Percentiles rank a stretch among this genome's conserved stretches.
Conservation (phyloP, 1,140 invertebrate species). For the Drosophila pruinosa region DNA sequence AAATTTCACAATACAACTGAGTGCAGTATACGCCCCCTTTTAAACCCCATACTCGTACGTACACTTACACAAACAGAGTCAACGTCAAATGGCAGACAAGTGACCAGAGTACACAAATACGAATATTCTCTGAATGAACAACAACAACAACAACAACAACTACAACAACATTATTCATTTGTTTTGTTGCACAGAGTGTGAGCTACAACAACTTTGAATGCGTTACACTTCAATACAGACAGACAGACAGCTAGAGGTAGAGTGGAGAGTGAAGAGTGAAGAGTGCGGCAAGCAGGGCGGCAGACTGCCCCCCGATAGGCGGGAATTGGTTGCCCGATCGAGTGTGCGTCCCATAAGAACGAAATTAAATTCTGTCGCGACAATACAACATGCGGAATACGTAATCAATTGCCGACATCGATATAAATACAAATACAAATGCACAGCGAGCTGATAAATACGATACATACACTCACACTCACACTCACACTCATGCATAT, state of each 20-base stretch:
- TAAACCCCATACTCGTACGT: neutral
- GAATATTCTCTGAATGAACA: constrained; percentile 22
- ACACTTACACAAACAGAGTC: constrained; percentile 13
- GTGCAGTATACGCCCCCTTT: neutral
- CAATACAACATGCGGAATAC: constrained; percentile 73
- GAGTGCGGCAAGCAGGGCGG: no score
- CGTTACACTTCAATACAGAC: constrained; percentile 71
- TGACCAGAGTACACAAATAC: constrained; percentile 64
- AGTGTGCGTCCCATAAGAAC: constrained; percentile 64
- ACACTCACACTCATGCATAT: neutral
- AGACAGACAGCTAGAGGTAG: constrained; percentile 13
- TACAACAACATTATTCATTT: constrained; percentile 44
- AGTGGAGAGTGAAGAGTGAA: neutral
- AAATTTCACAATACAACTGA: constrained; percentile 14
- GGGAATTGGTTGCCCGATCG: constrained; percentile 56
- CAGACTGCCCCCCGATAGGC: no score
- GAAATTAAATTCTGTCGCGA: constrained; percentile 80
- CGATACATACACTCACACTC: neutral
- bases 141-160: neutral
- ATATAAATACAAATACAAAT: constrained; percentile 33
- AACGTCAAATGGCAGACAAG: constrained; percentile 52
- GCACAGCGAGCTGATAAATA: constrained; percentile 9
- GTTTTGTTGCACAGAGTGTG: constrained; percentile 12
- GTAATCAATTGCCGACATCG: constrained; percentile 72
- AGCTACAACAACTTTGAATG: constrained; percentile 44